Base-by-base conservation (phyloP, 2,888 invertebrate genomes). In the Brenthis hecate region DNA sequence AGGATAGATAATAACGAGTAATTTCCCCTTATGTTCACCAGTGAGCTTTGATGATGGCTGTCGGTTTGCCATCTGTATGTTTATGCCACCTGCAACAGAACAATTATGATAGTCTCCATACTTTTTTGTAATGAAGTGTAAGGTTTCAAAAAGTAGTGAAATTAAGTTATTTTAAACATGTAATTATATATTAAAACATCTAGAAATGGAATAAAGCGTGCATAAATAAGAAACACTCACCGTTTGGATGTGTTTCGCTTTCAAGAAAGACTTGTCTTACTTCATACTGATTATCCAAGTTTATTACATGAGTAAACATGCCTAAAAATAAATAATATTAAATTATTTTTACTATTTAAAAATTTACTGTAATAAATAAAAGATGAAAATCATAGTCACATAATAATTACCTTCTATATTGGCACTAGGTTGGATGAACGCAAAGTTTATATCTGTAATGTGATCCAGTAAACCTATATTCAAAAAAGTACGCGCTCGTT, bases 1-100 rank as follows among this genome's bases (percentile, higher is more conserved):
- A 0, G 96, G 94, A 77, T 96, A 96, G 0, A 95, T 95, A 47
- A 95, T 94, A 0, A 96, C 93, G n/a, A 95, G 85, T 13, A 94
- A 80, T 72, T 92, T 93, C 63, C 93, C 90, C 47, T 79, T 85
- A 72, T 92, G 81, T 68, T 85, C 85, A 51, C 87, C 91, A 0
- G 83, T 80, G 63, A 95, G 76, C 69, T 88, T 90, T 0, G 91
- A 81, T 0, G 95, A 94, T 0, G 95, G 95, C 80, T 94, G 91
- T 1, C 94, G 85, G 28, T 91, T 91, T 3, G 92, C 89, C 23
- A 95, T 80, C 72, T 91, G 91, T 0, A 94, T 87, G 57, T 85
- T 88, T 36, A 94, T 91, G 6, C 94, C 94, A 1, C 92, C 92
- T 90, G 77, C 3, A 69, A 56, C 11, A 32, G 14, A 0, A 16